Conservation (phyloP, 1,140 invertebrate species). For the Papilio machaon region DNA sequence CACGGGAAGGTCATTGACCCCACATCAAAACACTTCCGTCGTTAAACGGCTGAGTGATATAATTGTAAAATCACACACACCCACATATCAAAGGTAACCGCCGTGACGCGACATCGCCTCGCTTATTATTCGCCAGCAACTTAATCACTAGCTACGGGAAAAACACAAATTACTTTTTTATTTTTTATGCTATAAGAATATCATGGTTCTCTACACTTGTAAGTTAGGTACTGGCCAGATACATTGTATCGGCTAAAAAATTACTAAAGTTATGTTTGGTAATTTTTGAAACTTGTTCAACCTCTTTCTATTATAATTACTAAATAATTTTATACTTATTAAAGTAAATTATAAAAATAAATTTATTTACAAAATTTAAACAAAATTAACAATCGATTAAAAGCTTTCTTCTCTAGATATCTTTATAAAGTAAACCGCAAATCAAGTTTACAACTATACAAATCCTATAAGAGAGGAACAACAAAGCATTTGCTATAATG, state of each 20-base stretch:
- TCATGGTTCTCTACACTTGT: not conserved
- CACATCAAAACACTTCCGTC: slow-evolving; percentile 47
- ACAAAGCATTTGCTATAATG: slow-evolving; percentile 73
- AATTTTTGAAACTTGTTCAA: too few species aligned
- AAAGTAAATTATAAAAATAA: too few species aligned
- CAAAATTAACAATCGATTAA: not conserved
- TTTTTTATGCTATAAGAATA: slow-evolving; percentile 4
- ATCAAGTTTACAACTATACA: slow-evolving; percentile 44
- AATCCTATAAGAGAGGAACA: slow-evolving; percentile 53
- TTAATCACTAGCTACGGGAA: not conserved
- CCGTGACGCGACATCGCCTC: slow-evolving; percentile 46
- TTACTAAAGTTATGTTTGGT: too few species aligned
- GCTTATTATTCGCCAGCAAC: slow-evolving; percentile 30
- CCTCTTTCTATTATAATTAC: too few species aligned
- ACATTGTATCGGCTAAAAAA: too few species aligned
- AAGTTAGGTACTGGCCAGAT: not conserved
- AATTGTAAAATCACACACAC: slow-evolving; percentile 56
- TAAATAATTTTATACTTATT: too few species aligned
- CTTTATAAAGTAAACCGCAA: slow-evolving; percentile 26
- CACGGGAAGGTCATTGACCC: slow-evolving; percentile 39
- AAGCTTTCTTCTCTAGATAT: not conserved
- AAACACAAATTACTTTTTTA: not conserved
- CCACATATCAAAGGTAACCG: slow-evolving; percentile 30
- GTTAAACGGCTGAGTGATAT: slow-evolving; percentile 50
- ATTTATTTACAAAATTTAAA: too few species aligned